Conservation (phyloP, 2,888 invertebrate genomes). For the Amblyteles armatorius region DNA sequence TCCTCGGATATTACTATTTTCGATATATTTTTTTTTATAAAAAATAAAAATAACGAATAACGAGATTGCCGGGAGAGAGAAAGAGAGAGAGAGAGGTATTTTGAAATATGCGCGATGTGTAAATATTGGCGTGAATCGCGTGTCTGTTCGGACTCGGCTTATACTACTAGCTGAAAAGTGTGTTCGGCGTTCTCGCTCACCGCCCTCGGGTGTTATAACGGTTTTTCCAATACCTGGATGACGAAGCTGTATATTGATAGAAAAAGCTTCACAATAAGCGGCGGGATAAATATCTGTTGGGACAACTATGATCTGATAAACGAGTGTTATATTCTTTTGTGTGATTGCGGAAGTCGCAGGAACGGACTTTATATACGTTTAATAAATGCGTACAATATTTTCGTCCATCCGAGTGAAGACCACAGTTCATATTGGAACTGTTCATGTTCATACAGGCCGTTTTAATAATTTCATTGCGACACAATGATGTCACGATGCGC, state of each 20-base stretch:
- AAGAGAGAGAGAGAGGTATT: background rate
- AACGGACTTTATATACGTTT: too few relatives aligned
- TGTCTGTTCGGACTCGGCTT: background rate
- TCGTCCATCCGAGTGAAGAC: too few relatives aligned
- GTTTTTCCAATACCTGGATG: background rate
- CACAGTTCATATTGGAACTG: background rate
- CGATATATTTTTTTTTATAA: background rate
- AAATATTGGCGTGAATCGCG: conserved; percentile 20
- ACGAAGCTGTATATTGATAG: background rate
- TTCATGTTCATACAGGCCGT: background rate
- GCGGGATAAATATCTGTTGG: background rate
- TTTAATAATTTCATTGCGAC: background rate
- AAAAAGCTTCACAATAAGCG: background rate
- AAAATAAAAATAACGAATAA: conserved; percentile 12
- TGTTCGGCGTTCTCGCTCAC: background rate
- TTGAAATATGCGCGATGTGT: conserved; percentile 28
- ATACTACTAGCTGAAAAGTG: background rate
- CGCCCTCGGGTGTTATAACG: background rate
- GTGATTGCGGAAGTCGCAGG: background rate
- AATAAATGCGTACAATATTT: too few relatives aligned
- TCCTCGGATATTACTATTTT: conserved; percentile 2
- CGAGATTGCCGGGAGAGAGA: background rate
- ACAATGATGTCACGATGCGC: background rate
- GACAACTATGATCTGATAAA: background rate
- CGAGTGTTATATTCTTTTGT: background rate